Base-by-base conservation (phyloP, 92 coral and sea anemone species). In the Bergia puertoricense region DNA sequence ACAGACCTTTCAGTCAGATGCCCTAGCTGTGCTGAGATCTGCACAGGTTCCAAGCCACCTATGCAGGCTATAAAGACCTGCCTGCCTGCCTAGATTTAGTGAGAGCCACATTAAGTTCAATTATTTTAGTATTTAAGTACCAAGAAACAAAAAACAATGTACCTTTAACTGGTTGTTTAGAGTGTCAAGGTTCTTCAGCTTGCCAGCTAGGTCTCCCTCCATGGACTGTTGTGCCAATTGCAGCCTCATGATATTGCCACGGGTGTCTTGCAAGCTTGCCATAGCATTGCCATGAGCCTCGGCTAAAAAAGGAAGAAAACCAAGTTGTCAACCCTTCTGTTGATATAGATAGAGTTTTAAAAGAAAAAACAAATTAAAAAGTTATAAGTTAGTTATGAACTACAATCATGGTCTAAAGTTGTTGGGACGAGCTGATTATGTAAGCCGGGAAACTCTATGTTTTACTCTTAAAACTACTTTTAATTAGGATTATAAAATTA, bases 261-360 rank as follows among this genome's bases (percentile, higher is more conserved):
- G 88, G 39, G 95, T 93, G 81, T 97, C 99, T 67, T 94, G 96
- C 16, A 97, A 89, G 81, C 99, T 97, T 10, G 98, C 96, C 92
- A 95, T 81, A 9, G 95, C 97, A 89, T 97, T 97, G 20, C 99
- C 99, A 81, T 95, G 98, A 2, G 99, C 92, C 74, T 97, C 99
- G 37, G 96, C 98, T 95, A 76, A 22, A 75, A 16, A 76, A 39
- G 56, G 38, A 6, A 23, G 39, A 41, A 2, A 45, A 13, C 0
- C 22, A 76, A 50, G 13, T 2, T 76, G 18, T 18, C 6, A 6
- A 50, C 20, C 88, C 13, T 41, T 54, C 16, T 45, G 16, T 41
- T 50, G 39, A 13, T 85, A n/a, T 22, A 2, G 2, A 30, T 4
- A 56, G 45, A 57, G 41, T 11, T 41, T 30, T 9, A 48, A 81